Evolutionary conservation across 2,888 invertebrate species (phyloP).

Genomic region (Kryphioiulus occultus): DNA sequence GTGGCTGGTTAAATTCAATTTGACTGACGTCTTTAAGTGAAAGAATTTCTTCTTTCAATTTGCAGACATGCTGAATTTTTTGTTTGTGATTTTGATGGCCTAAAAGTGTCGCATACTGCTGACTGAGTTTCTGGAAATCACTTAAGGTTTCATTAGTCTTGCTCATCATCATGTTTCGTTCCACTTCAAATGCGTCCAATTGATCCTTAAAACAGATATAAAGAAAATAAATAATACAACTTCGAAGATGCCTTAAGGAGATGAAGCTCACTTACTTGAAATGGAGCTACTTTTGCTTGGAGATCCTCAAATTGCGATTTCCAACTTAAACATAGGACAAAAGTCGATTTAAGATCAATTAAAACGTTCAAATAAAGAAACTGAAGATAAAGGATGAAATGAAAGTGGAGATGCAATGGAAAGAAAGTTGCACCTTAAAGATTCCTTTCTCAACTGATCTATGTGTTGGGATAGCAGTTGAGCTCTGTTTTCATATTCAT

Average conservation of each 20-base stretch:
- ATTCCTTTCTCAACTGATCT: slow-evolving; percentile 25
- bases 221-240: background rate
- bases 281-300: slow-evolving; percentile 60
- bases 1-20: background rate
- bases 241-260: background rate
- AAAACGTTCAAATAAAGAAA: background rate
- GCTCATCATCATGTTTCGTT: slow-evolving; percentile 45
- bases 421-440: background rate
- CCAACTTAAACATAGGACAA: slow-evolving; percentile 48
- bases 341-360: background rate
- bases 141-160: slow-evolving; percentile 10
- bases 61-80: slow-evolving; percentile 68
- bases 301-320: slow-evolving; percentile 58
- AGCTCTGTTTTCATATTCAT: slow-evolving; percentile 33
- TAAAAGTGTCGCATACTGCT: slow-evolving; percentile 69
- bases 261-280: slow-evolving; percentile 55
- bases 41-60: slow-evolving; percentile 62
- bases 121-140: slow-evolving; percentile 62
- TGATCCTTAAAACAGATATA: slow-evolving; percentile 61
- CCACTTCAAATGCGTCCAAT: slow-evolving; percentile 64
- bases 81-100: slow-evolving; percentile 73
- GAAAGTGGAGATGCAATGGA: background rate
- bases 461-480: background rate
- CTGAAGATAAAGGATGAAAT: too few species aligned
- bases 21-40: slow-evolving; percentile 58